phyloP scores from a whole-genome alignment of 1,140 invertebrate species.

The Aplysia californica region DNA sequence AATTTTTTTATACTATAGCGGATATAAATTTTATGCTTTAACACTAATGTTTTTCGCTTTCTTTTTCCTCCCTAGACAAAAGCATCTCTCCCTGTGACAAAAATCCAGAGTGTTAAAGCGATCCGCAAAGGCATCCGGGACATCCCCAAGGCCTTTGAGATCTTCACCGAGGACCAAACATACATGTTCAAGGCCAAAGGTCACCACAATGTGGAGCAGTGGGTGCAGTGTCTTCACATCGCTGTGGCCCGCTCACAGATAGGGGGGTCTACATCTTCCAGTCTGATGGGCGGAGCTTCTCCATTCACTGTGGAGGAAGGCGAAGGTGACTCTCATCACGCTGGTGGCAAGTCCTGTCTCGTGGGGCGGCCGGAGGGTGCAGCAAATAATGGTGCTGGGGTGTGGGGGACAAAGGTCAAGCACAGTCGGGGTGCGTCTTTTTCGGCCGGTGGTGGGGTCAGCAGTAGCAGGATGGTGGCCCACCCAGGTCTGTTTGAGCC shows the following conservation, averaged over 20 bases:
- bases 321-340: too few relatives aligned
- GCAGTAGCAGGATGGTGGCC: background rate
- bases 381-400: background rate
- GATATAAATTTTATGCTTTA: too few relatives aligned
- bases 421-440: background rate
- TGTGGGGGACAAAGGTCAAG: background rate
- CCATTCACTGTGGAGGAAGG: too few relatives aligned
- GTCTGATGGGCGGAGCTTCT: background rate
- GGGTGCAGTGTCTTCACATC: constrained; percentile 73
- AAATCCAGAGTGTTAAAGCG: constrained; percentile 92
- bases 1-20: too few relatives aligned
- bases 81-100: constrained; percentile 75
- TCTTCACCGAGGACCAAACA: constrained; percentile 90
- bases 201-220: constrained; percentile 93
- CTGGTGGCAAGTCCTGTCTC: too few relatives aligned
- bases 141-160: constrained; percentile 95
- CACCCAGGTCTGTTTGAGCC: background rate
- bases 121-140: constrained; percentile 75
- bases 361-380: background rate
- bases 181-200: constrained; percentile 93
- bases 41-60: too few relatives aligned
- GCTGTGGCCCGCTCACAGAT: constrained; percentile 52
- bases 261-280: background rate
- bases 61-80: too few relatives aligned
- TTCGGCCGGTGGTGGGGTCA: background rate